Evolutionary conservation across 2,797 vertebrate genomes (phyloP).

Genomic region (Graptemys geographica): DNA sequence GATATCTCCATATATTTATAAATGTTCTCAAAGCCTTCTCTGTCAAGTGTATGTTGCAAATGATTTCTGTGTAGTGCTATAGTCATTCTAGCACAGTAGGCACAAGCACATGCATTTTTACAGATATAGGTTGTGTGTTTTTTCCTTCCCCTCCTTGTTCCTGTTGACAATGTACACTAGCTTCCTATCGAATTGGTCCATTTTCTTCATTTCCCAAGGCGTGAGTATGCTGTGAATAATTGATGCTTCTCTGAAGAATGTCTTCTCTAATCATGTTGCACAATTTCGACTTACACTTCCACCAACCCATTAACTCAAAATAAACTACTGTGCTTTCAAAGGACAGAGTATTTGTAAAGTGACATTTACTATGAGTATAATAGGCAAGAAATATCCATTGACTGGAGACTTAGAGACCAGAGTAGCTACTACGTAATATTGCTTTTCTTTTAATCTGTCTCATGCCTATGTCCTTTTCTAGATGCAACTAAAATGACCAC

Average conservation of each 20-base stretch:
- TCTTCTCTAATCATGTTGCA: conserved; percentile 24
- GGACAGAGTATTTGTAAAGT: conserved; percentile 51
- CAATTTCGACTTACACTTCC: conserved; percentile 43
- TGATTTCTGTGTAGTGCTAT: neutral
- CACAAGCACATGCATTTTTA: neutral
- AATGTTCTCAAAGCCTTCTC: neutral
- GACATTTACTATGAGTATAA: conserved; percentile 49
- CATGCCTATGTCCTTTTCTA: neutral
- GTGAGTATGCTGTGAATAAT: neutral
- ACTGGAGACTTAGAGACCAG: conserved; percentile 29
- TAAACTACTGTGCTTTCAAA: conserved; percentile 52
- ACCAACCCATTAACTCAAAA: conserved; percentile 54
- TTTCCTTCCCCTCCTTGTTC: neutral
- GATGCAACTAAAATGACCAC: neutral
- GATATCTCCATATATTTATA: too few relatives aligned
- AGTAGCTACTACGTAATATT: conserved; percentile 50
- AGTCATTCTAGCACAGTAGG: neutral
- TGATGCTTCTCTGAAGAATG: conserved; percentile 40
- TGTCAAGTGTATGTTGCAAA: neutral
- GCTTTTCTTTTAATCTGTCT: neutral
- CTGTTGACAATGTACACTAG: neutral
- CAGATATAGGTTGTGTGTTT: neutral
- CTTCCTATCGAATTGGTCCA: neutral
- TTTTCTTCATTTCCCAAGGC: conserved; percentile 33
- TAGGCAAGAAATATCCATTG: conserved; percentile 35